Conservation (phyloP, 2,888 invertebrate genomes). For the Machimus rusticus region DNA sequence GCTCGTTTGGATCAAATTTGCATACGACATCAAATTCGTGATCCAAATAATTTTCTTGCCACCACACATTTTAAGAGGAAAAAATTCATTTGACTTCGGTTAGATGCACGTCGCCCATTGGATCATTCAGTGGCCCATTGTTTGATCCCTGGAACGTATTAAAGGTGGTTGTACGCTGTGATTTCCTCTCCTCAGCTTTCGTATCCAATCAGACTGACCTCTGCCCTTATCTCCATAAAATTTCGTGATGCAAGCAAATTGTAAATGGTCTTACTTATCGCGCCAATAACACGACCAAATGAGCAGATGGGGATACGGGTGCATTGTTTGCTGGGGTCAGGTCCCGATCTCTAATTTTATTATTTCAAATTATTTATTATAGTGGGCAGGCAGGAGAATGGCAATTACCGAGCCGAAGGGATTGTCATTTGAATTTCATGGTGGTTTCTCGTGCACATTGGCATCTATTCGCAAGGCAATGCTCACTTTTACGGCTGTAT, state of each 20-base stretch:
- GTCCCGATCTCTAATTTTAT: constrained; percentile 23
- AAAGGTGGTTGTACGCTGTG: neutral
- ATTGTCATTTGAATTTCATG: neutral
- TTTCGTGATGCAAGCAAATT: constrained; percentile 64
- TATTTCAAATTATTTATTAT: constrained; percentile 31
- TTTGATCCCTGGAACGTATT: constrained; percentile 14
- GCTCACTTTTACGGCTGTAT: neutral
- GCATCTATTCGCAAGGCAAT: neutral
- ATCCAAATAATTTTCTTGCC: constrained; percentile 60
- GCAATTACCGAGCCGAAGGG: neutral
- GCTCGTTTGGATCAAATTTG: constrained; percentile 62
- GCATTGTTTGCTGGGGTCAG: constrained; percentile 34
- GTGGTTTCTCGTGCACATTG: neutral
- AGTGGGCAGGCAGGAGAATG: neutral
- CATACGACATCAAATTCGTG: constrained; percentile 64
- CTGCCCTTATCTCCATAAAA: constrained; percentile 51
- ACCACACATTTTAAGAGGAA: neutral
- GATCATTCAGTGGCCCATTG: constrained; percentile 36
- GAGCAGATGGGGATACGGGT: neutral
- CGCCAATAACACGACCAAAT: constrained; percentile 25
- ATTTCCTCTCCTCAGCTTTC: constrained; percentile 12
- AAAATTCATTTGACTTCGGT: constrained; percentile 18
- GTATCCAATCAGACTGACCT: constrained; percentile 33
- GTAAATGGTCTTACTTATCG: constrained; percentile 58
- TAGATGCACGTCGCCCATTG: constrained; percentile 12